Percentiles rank a stretch among this genome's conserved stretches.
Evolutionary conservation across 2,888 invertebrate genomes (phyloP).

Genomic region (Tenthredo notha): DNA sequence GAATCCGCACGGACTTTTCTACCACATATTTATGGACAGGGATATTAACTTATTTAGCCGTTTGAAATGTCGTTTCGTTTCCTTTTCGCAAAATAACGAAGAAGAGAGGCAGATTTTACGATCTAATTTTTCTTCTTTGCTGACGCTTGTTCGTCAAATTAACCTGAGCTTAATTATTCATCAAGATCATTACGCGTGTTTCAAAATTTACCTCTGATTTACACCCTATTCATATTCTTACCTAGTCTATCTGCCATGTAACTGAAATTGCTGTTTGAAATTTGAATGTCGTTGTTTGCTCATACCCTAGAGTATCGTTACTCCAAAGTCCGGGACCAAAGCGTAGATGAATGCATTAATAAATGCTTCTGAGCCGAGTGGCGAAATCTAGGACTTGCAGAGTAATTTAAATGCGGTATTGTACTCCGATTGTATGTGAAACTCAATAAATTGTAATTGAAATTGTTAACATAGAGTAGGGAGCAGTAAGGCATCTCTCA

Average conservation of each 20-base stretch:
- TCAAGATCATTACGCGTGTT: not conserved
- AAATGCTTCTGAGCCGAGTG: not conserved
- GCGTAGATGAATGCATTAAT: not conserved
- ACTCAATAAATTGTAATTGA: slow-evolving; percentile 28
- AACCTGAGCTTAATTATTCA: not conserved
- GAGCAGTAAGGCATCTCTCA: slow-evolving; percentile 2
- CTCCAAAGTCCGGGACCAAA: not conserved
- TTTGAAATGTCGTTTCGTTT: not conserved
- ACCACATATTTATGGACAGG: not conserved
- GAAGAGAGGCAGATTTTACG: not conserved
- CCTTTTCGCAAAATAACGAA: not conserved
- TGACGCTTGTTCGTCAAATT: not conserved
- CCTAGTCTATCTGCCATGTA: not conserved
- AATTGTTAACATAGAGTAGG: slow-evolving; percentile 22
- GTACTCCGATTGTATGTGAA: not conserved
- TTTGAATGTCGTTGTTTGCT: slow-evolving; percentile 1
- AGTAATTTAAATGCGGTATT: slow-evolving; percentile 1
- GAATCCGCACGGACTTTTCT: slow-evolving; percentile 7
- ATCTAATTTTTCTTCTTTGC: not conserved
- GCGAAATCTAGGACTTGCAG: not conserved
- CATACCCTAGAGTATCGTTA: not conserved
- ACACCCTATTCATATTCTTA: not conserved
- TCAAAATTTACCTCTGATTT: not conserved
- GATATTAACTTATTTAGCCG: not conserved
- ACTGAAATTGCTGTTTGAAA: not conserved